phyloP scores from a whole-genome alignment of 1,140 invertebrate species.

The Bombus breviceps region DNA sequence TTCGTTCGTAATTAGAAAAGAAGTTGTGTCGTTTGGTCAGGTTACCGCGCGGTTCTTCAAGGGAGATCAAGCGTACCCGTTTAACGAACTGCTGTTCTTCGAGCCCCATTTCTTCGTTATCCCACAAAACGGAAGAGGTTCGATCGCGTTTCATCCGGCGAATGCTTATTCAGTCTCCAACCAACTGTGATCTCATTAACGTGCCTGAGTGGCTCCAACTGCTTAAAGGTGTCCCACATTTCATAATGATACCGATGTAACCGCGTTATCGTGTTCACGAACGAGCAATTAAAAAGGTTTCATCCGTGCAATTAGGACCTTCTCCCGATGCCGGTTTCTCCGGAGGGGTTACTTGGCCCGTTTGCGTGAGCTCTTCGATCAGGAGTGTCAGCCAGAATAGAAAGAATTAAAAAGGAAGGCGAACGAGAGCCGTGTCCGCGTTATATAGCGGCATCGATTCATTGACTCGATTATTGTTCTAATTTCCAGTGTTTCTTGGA shows the following conservation, averaged over 20 bases:
- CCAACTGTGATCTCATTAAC: conserved; percentile 65
- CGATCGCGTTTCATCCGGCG: conserved; percentile 32
- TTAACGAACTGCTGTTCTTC: conserved; percentile 63
- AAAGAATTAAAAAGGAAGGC: not conserved
- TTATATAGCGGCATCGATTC: conserved; percentile 2
- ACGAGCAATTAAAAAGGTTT: conserved; percentile 55
- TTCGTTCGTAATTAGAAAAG: conserved; percentile 57
- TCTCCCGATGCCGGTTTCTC: not conserved
- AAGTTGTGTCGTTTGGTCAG: conserved; percentile 38
- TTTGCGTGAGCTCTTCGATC: conserved; percentile 8
- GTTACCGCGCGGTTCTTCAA: conserved; percentile 39
- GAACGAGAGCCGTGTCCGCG: not conserved
- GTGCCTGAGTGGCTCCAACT: conserved; percentile 38
- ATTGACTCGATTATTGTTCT: conserved; percentile 25
- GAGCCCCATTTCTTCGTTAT: conserved; percentile 36
- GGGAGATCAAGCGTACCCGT: conserved; percentile 63
- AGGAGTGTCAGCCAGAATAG: not conserved
- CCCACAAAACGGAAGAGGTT: conserved; percentile 1
- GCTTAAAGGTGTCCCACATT: conserved; percentile 59
- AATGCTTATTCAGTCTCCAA: conserved; percentile 45
- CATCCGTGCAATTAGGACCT: conserved; percentile 51
- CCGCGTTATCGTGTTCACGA: conserved; percentile 32
- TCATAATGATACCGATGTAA: conserved; percentile 58
- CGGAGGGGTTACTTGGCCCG: conserved; percentile 37
- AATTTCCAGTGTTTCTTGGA: conserved; percentile 5